A percentile compares a stretch with the other conserved stretches of the same genome.
Evolutionary conservation across 2,113 vertebrate genomes (phyloP).

Genomic region (Malaclemys terrapin): DNA sequence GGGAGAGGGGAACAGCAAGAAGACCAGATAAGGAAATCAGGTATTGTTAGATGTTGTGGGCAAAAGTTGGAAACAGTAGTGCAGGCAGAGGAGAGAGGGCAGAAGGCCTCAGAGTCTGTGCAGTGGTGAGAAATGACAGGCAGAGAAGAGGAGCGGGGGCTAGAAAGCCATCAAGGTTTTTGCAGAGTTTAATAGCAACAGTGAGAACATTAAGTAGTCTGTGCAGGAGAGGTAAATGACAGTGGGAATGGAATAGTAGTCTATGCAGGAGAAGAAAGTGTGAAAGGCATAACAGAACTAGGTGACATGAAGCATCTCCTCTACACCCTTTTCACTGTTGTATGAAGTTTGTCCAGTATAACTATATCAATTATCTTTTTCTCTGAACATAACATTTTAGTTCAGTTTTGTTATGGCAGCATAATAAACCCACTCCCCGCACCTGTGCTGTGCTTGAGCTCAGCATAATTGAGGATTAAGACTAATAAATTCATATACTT

Average conservation of each 20-base stretch:
- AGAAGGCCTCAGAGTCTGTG: neutral
- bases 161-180: neutral
- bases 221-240: neutral
- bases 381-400: neutral
- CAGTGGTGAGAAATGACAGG: neutral
- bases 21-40: neutral
- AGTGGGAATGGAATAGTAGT: neutral
- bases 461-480: neutral
- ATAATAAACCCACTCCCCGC: neutral
- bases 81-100: neutral
- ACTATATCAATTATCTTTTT: neutral
- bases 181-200: neutral
- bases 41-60: neutral
- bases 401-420: neutral
- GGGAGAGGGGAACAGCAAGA: neutral
- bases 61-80: neutral
- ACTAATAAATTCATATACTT: neutral
- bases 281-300: neutral
- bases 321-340: neutral
- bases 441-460: accelerated
- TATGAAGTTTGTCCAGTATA: neutral
- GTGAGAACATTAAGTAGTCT: neutral
- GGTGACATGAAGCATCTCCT: neutral
- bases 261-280: neutral
- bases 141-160: neutral